Evolutionary conservation across 2,797 vertebrate species (phyloP), one percentile per base, ranked within the genome.

Genomic region (Lutra lutra): DNA sequence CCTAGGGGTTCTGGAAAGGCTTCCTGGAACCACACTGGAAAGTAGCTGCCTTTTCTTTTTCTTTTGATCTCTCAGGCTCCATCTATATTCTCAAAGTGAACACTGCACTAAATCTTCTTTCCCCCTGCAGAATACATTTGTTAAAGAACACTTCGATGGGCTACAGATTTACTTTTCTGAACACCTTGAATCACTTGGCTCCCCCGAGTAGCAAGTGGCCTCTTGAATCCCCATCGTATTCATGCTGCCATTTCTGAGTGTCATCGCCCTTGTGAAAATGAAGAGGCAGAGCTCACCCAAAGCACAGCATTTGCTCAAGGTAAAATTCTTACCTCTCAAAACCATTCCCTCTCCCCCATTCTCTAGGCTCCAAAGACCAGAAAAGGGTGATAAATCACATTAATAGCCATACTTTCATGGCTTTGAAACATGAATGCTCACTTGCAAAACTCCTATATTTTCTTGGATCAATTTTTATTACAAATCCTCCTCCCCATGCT

Each of bases 401-500:
- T 40, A 32, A 94, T 48, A 11, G 25, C 48, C 27, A n/a, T 17
- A 62, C 51, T 91, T 91, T 73, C 23, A 38, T 17, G 27, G 58
- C 38, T 83, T 87, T 51, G 79, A 80, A 91, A 93, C 70, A 70
- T 91, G 90, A 96, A 97, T 38, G 48, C 58, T 95, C 64, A 51
- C 91, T 97, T 64, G 38, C 48, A 97, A 95, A 95, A 90, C 60
- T 86, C 89, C 38, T 66, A 9, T 60, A 82, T 92, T 93, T 96
- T 91, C 89, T 64, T 89, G 79, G 64, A 94, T 95, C 77, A 21
- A 60, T 86, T 94, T 93, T 90, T 96, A 32, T 84, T 46, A 82
- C 23, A 73, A 70, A 83, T 77, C 9, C 7, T 75, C 29, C 18
- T 96, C 60, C 80, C 54, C 11, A 64, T 78, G 58, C 46, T 56